Conservation (phyloP, 1,140 invertebrate species). For the Argopecten irradians region DNA sequence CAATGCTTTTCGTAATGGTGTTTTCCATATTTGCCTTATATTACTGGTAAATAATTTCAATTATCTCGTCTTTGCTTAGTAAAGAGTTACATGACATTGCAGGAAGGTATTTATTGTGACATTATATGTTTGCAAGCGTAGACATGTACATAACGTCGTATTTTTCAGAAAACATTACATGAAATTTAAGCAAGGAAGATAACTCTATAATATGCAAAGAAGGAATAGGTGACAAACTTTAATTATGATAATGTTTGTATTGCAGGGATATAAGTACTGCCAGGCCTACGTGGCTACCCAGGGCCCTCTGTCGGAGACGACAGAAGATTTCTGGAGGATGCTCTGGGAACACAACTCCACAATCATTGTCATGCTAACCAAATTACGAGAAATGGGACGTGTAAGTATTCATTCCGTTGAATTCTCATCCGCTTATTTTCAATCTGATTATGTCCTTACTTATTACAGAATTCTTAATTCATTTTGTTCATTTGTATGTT, state of each 20-base stretch:
- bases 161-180: too few relatives aligned
- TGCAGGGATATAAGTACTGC: slow-evolving; percentile 92
- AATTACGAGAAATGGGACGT: slow-evolving; percentile 97
- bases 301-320: slow-evolving; percentile 96
- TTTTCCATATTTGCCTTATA: background rate
- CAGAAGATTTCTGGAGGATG: slow-evolving; percentile 99
- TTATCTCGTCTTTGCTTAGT: too few relatives aligned
- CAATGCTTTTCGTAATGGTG: background rate
- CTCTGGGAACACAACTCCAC: slow-evolving; percentile 99
- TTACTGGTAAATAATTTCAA: too few relatives aligned
- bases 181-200: too few relatives aligned
- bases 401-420: slow-evolving; percentile 90
- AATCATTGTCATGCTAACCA: slow-evolving; percentile 99
- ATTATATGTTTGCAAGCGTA: too few relatives aligned
- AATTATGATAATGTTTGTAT: background rate
- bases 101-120: too few relatives aligned
- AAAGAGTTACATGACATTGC: too few relatives aligned
- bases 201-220: too few relatives aligned
- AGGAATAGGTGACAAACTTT: background rate
- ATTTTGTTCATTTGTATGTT: background rate
- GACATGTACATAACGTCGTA: too few relatives aligned
- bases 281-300: slow-evolving; percentile 99
- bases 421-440: background rate
- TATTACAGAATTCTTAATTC: background rate
- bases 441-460: background rate